These are phyloP conservation scores for Epistrophe grossulariae DNA, from an alignment of 2,888 invertebrate species.

Conservation along the genomic window DNA sequence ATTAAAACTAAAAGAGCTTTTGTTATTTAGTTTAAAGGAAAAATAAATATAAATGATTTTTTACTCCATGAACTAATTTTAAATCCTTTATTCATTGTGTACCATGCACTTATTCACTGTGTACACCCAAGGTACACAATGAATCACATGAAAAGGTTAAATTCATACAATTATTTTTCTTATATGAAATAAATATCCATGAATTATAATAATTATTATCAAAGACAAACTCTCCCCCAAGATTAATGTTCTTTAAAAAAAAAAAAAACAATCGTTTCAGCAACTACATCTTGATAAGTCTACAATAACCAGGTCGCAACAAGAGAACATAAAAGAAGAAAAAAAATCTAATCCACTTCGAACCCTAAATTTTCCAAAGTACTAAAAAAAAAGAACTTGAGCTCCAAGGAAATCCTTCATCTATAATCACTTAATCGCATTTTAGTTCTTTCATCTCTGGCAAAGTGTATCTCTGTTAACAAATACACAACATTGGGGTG, in stretches of 20 bases:
- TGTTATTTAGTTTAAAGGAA: too few relatives aligned
- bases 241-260: not conserved
- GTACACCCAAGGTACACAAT: too few relatives aligned
- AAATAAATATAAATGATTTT: too few relatives aligned
- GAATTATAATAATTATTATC: not conserved
- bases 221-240: not conserved
- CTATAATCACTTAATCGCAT: slow-evolving; percentile 79
- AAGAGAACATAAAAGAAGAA: not conserved
- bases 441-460: slow-evolving; percentile 77
- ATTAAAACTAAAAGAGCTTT: too few relatives aligned
- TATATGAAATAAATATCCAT: not conserved
- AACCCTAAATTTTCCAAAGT: slow-evolving; percentile 57
- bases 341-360: slow-evolving; percentile 26
- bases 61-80: too few relatives aligned
- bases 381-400: slow-evolving; percentile 65
- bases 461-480: slow-evolving; percentile 61
- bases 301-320: slow-evolving; percentile 30
- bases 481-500: slow-evolving; percentile 33
- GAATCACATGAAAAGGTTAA: too few relatives aligned
- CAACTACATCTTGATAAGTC: slow-evolving; percentile 35
- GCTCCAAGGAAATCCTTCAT: slow-evolving; percentile 72
- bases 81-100: too few relatives aligned
- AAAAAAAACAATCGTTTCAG: slow-evolving; percentile 16
- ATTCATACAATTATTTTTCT: too few relatives aligned
- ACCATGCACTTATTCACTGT: too few relatives aligned